Conservation (phyloP, 2,888 invertebrate genomes). For the Leistus spinibarbis region DNA sequence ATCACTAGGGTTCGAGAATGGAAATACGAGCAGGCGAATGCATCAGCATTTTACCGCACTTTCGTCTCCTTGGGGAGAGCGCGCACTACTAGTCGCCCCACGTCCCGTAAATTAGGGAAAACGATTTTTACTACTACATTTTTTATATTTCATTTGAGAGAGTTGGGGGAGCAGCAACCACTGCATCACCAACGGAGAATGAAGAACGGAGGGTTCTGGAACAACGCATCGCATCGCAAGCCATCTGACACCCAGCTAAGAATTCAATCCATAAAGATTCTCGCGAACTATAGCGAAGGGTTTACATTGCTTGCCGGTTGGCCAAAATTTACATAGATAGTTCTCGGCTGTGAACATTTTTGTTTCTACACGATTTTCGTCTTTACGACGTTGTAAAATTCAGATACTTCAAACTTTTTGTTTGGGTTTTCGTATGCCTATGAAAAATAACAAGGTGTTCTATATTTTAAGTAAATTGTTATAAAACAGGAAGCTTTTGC, state of each 20-base stretch:
- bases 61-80: not conserved
- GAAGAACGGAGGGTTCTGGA: not conserved
- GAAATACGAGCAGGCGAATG: not conserved
- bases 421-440: not conserved
- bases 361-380: not conserved
- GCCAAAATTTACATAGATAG: not conserved
- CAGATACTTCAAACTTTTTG: not conserved
- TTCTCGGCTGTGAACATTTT: not conserved
- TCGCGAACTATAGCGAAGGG: not conserved
- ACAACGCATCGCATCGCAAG: not conserved
- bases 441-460: not conserved
- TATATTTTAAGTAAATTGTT: not conserved
- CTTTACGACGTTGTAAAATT: not conserved
- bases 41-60: not conserved
- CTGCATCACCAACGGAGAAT: not conserved
- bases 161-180: not conserved
- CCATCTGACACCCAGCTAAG: not conserved
- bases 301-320: not conserved
- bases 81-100: not conserved
- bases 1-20: not conserved
- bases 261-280: not conserved
- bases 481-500: not conserved
- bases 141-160: not conserved
- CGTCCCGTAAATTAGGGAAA: slow-evolving; percentile 6
- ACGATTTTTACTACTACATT: slow-evolving; percentile 1